These are phyloP conservation scores for Zaprionus lachaisei DNA, from an alignment of 1,140 invertebrate genomes.

Conservation along the genomic window DNA sequence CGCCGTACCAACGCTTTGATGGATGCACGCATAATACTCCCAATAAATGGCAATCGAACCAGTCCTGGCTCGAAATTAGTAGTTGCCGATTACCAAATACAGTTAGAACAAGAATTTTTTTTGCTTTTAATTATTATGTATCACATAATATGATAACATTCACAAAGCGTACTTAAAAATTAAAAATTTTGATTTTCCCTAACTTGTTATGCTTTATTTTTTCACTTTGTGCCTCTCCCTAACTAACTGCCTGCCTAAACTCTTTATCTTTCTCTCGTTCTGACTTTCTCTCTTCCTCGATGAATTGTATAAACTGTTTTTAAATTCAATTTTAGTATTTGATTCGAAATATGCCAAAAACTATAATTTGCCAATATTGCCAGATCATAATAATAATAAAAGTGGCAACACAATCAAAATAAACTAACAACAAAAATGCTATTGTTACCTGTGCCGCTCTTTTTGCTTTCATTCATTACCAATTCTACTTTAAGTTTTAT, in stretches of 20 bases:
- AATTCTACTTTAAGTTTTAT: slow-evolving; percentile 37
- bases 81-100: slow-evolving; percentile 38
- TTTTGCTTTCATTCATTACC: slow-evolving; percentile 53
- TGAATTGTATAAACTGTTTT: not conserved
- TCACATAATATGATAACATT: slow-evolving; percentile 50
- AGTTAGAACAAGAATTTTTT: slow-evolving; percentile 55
- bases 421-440: slow-evolving; percentile 26
- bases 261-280: not conserved
- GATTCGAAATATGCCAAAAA: slow-evolving; percentile 1
- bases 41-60: slow-evolving; percentile 31
- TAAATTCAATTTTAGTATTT: not conserved
- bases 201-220: not conserved
- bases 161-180: slow-evolving; percentile 19
- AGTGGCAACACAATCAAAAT: slow-evolving; percentile 21
- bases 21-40: slow-evolving; percentile 39
- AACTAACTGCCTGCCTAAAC: not conserved
- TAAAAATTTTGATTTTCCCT: slow-evolving; percentile 6
- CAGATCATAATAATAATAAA: slow-evolving; percentile 16
- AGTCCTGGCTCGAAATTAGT: slow-evolving; percentile 20
- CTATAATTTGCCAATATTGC: slow-evolving; percentile 32
- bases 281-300: not conserved
- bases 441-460: slow-evolving; percentile 36
- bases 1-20: slow-evolving; percentile 45
- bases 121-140: slow-evolving; percentile 48
- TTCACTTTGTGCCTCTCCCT: not conserved